Conservation (phyloP, 2,113 vertebrate species). For the Urocitellus parryii region DNA sequence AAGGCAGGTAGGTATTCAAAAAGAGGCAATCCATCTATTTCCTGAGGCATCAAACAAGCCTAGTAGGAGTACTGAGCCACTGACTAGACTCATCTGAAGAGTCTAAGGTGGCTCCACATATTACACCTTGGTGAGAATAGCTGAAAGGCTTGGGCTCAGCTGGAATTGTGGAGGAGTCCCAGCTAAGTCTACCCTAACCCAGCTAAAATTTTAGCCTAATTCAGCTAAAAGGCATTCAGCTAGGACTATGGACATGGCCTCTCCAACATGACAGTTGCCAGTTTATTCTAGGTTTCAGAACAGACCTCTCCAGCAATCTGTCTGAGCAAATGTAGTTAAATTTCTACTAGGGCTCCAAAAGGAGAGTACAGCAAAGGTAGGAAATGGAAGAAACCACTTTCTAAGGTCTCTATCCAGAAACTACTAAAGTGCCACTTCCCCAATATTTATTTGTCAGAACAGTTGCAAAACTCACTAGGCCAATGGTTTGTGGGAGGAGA, state of each 20-base stretch:
- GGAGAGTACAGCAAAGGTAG: neutral
- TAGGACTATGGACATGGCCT: neutral
- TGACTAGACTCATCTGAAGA: neutral
- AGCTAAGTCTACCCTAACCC: neutral
- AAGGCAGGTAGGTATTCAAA: slow-evolving; percentile 23
- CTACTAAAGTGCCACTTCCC: neutral
- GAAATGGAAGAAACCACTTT: neutral
- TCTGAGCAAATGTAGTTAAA: neutral
- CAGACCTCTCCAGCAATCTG: neutral
- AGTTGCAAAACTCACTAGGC: neutral
- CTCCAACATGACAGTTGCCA: neutral
- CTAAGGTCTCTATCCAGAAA: neutral
- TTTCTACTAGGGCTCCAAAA: neutral
- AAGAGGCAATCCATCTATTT: neutral
- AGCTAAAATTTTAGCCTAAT: neutral
- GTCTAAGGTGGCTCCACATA: neutral
- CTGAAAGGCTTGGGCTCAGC: neutral
- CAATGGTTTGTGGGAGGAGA: neutral
- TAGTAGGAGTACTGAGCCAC: neutral
- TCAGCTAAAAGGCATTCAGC: neutral
- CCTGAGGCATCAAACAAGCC: neutral
- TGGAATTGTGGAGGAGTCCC: neutral
- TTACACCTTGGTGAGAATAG: neutral
- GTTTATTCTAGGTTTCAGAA: neutral
- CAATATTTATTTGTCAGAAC: neutral